A percentile compares a stretch with the other conserved stretches of the same genome.
These are phyloP conservation scores for Dicyrtoma fusca DNA, from an alignment of 2,888 invertebrate species.

Conservation along the genomic window DNA sequence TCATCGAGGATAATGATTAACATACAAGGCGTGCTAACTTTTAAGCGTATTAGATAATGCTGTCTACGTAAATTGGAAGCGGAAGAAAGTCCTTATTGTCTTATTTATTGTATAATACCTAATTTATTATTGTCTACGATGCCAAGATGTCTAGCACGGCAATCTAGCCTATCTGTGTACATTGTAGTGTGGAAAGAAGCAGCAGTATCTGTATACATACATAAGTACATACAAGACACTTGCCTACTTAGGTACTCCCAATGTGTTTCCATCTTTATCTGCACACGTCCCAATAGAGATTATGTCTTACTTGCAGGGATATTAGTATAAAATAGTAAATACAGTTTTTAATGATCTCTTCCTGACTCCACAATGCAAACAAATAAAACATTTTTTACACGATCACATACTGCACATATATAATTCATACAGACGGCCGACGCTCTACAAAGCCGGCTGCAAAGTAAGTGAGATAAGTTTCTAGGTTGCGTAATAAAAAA, in stretches of 20 bases:
- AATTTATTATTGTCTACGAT: slow-evolving; percentile 14
- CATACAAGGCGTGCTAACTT: no score
- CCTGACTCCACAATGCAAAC: neutral
- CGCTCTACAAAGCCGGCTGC: no score
- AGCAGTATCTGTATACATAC: neutral
- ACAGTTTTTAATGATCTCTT: neutral
- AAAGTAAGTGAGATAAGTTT: no score
- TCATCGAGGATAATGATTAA: no score
- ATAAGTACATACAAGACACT: neutral
- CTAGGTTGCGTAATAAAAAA: no score
- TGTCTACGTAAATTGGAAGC: neutral
- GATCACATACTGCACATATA: no score
- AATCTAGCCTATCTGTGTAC: no score
- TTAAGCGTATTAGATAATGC: no score
- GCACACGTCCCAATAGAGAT: neutral
- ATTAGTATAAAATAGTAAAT: slow-evolving; percentile 1
- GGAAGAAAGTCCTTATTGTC: slow-evolving; percentile 11
- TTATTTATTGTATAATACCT: slow-evolving; percentile 10
- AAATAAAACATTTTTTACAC: neutral
- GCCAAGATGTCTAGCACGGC: neutral
- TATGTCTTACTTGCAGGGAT: neutral
- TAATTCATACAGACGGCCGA: slow-evolving; percentile 1
- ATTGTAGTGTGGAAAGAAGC: neutral
- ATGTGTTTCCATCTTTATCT: neutral
- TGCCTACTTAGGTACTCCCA: no score